Base-by-base conservation (phyloP, 2,797 vertebrate genomes). In the Ctenopoma multispine region DNA sequence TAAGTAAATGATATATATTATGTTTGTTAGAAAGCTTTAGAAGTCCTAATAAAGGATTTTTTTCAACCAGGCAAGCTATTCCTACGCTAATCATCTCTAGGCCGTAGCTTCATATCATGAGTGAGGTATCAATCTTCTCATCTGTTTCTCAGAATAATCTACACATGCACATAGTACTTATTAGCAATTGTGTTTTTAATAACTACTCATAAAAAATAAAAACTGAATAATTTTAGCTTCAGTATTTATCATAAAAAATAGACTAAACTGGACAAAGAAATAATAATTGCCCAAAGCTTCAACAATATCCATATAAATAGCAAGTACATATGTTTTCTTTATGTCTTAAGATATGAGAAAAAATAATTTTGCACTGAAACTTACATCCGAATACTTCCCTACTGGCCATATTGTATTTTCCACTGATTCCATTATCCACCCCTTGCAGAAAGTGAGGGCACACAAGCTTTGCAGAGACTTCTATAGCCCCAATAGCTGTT, bases 351-450 rank as follows among this genome's bases (percentile, higher is more conserved):
- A 46, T 46, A 67, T 75, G 12, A 65, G 57, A 20, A 60, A 27
- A 54, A 3, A 18, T 27, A 64, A 56, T 66, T 24, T 50, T 58
- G 46, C 56, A 36, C 23, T 62, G 27, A 54, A 79, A 61, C 21
- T 48, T 24, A 62, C 47, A 8, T 23, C 36, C 49, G 21, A 66
- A 63, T 57, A 56, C 24, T 29, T 59, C 18, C 34, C 54, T 18
- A 10, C 40, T 46, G 43, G 17, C 15, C 29, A 50, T 56, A 55
- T 46, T 48, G 58, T 63, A 60, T 72, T 72, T 67, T 46, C 11
- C 17, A 31, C 48, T 50, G 12, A 58, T 81, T 75, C 47, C 55
- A 75, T 69, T 61, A 74, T 59, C 40, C 18, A 29, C 34, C 46
- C 7, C 40, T 63, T 1, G 2, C 61, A 75, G 55, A 36, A 63